These are phyloP conservation scores for Lophochroa leadbeateri DNA, from an alignment of 2,113 vertebrate species.

Conservation along the genomic window DNA sequence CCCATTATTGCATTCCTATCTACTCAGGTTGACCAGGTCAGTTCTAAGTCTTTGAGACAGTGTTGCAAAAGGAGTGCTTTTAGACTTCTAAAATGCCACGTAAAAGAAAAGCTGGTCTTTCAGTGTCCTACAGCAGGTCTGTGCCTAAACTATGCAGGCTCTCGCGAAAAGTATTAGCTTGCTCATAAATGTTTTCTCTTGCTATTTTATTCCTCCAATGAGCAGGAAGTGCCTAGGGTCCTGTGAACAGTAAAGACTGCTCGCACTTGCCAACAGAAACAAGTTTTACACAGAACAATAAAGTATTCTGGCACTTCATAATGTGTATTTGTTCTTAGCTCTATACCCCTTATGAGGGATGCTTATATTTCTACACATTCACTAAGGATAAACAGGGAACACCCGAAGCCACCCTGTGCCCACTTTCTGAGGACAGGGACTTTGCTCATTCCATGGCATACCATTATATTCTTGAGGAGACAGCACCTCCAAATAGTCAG, in stretches of 20 bases:
- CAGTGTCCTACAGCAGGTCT: not conserved
- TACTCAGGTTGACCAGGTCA: not conserved
- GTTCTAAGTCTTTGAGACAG: not conserved
- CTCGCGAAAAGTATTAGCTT: not conserved
- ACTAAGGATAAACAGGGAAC: not conserved
- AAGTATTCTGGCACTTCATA: not conserved
- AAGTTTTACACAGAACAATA: not conserved
- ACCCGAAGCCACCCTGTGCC: not conserved
- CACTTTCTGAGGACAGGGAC: not conserved
- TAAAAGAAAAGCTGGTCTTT: not conserved
- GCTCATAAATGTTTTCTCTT: constrained; percentile 6
- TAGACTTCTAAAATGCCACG: not conserved
- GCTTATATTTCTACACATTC: not conserved
- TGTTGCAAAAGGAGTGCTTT: not conserved
- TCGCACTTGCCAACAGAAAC: constrained; percentile 20
- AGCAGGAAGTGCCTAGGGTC: not conserved
- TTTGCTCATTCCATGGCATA: not conserved
- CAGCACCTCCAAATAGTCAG: not conserved
- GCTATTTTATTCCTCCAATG: not conserved
- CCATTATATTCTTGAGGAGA: not conserved
- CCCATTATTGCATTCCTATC: not conserved
- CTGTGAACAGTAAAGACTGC: not conserved
- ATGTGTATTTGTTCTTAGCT: not conserved
- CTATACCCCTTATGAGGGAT: not conserved
- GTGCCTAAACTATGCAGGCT: not conserved